Percentiles rank a stretch among this genome's conserved stretches.
Conservation (phyloP, 2,888 invertebrate species). For the Cephus nigrinus region DNA sequence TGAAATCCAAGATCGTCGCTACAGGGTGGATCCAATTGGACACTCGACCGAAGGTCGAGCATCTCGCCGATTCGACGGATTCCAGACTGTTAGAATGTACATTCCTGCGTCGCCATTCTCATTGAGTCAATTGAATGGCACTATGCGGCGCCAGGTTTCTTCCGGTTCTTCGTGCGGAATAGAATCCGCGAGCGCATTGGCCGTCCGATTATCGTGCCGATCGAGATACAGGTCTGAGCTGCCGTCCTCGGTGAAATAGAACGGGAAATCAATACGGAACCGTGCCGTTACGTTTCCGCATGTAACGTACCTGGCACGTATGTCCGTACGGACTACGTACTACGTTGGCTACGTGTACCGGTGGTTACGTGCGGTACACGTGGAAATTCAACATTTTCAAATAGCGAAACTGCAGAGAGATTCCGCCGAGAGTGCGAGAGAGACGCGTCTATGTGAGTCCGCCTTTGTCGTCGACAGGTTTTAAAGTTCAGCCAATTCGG, state of each 20-base stretch:
- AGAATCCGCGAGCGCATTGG: not conserved
- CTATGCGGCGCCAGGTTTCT: not conserved
- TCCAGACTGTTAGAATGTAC: not conserved
- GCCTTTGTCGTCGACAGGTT: not conserved
- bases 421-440: not conserved
- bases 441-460: not conserved
- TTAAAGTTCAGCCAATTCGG: not conserved
- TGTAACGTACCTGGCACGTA: constrained; percentile 1
- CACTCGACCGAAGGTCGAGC: constrained; percentile 7
- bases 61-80: not conserved
- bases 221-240: constrained; percentile 1
- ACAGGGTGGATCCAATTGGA: constrained; percentile 26
- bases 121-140: not conserved
- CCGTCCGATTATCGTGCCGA: constrained; percentile 4
- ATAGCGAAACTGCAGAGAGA: not conserved
- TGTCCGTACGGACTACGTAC: not conserved
- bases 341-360: not conserved
- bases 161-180: not conserved
- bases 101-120: not conserved
- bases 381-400: not conserved
- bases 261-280: constrained; percentile 1
- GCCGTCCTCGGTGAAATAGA: not conserved
- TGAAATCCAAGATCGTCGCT: constrained; percentile 31
- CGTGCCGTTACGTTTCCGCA: constrained; percentile 3
- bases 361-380: not conserved